phyloP scores from a whole-genome alignment of 64 coral and sea anemone species.

The Montipora sp. region DNA sequence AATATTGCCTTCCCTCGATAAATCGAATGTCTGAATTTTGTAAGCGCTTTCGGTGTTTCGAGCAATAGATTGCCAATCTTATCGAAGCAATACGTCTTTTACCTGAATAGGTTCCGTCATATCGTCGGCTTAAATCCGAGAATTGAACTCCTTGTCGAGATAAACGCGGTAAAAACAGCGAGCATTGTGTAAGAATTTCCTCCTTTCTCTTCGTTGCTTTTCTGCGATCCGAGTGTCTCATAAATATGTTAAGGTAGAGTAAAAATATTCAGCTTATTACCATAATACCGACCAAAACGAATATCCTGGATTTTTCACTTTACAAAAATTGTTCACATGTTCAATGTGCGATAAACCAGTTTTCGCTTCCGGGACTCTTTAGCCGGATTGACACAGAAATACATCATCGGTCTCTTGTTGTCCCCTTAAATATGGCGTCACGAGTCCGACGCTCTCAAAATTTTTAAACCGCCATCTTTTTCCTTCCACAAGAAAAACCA shows the following conservation, averaged over 20 bases:
- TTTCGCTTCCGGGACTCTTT: not conserved
- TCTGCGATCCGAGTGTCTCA: constrained; percentile 34
- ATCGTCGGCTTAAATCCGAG: not conserved
- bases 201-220: constrained; percentile 12
- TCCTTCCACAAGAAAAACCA: not conserved
- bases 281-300: constrained; percentile 48
- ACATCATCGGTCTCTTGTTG: not conserved
- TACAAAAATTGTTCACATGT: not conserved
- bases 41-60: constrained; percentile 13
- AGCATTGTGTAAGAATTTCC: not conserved
- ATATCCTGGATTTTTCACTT: constrained; percentile 8
- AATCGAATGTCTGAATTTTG: constrained; percentile 23
- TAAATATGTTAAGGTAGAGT: constrained; percentile 77
- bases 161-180: not conserved
- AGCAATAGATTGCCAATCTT: constrained; percentile 10
- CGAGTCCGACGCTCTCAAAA: not conserved
- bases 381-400: not conserved
- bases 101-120: constrained; percentile 1
- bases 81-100: constrained; percentile 24
- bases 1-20: not conserved
- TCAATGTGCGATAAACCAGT: not conserved
- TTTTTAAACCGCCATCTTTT: not conserved
- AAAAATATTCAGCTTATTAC: constrained; percentile 80
- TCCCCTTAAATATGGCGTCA: constrained; percentile 11
- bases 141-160: not conserved